Evolutionary conservation across 2,797 vertebrate species (phyloP), one percentile per base, ranked within the genome.

Genomic region (Dendrocincla tyrannina): DNA sequence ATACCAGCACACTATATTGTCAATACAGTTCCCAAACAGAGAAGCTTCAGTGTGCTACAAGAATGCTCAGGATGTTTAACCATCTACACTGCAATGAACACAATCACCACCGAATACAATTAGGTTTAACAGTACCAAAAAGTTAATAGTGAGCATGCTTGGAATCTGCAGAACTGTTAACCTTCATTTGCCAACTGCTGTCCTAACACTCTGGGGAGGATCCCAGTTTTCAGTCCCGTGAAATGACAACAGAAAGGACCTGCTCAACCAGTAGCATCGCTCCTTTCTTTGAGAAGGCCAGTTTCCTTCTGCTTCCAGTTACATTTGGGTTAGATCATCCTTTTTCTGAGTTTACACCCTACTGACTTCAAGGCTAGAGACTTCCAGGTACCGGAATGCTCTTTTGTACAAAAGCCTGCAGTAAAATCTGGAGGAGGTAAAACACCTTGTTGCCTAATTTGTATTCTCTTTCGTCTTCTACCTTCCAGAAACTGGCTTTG

Each of bases 401-500:
- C 11, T 76, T 90, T 35, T 49, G 37, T 72, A 69, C 23, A 49
- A 8, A 85, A 86, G 35, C 28, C 35, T 73, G 59, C 68, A 67
- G n/a, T 15, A 49, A 81, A 84, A 88, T n/a, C 66, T 50, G 68
- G 19, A 93, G 73, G 76, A 75, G 9, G 47, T 69, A 44, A 53
- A 93, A 76, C 22, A 73, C 44, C 16, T 58, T 39, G 18, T 20
- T 88, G 69, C 19, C 50, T 49, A n/a, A 73, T 86, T 68, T 68
- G 35, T 44, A 47, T 13, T 92, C 35, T 70, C 42, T 68, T 37
- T 55, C 42, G n/a, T 42, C 39, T 92, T 89, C 67, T 76, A 14
- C 77, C 22, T 90, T 77, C 33, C 56, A 79, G 59, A 95, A 89
- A 82, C 37, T 47, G 17, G 7, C n/a, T 81, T 69, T 82, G 59